These are phyloP conservation scores for Tragelaphus scriptus DNA, from an alignment of 2,113 vertebrate genomes.

Conservation along the genomic window DNA sequence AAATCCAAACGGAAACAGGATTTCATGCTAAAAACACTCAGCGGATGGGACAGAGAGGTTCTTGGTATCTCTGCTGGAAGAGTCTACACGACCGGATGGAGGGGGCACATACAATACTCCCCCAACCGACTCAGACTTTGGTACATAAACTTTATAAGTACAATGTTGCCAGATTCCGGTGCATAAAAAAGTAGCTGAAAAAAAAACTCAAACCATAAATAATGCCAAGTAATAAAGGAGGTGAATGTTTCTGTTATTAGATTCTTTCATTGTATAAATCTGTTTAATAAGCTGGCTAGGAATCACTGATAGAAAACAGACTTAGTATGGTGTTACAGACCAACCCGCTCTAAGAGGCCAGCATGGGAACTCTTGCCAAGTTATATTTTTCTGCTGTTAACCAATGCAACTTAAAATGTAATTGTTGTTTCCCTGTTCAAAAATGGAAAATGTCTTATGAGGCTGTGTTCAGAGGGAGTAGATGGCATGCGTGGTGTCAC, in stretches of 20 bases:
- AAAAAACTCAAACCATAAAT: slow-evolving; percentile 81
- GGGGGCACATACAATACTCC: slow-evolving; percentile 60
- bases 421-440: slow-evolving; percentile 79
- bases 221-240: slow-evolving; percentile 87
- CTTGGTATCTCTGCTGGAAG: not conserved
- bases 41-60: not conserved
- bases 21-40: not conserved
- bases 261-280: slow-evolving; percentile 89
- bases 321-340: slow-evolving; percentile 83
- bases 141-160: slow-evolving; percentile 81
- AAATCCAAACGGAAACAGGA: slow-evolving; percentile 12
- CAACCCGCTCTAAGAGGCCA: slow-evolving; percentile 78
- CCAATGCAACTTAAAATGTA: slow-evolving; percentile 81
- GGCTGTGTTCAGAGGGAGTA: slow-evolving; percentile 29
- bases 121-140: slow-evolving; percentile 70
- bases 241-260: slow-evolving; percentile 87
- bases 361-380: slow-evolving; percentile 72
- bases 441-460: slow-evolving; percentile 73
- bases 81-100: slow-evolving; percentile 31
- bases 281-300: slow-evolving; percentile 87
- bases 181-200: slow-evolving; percentile 83
- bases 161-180: slow-evolving; percentile 80
- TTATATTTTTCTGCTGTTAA: slow-evolving; percentile 77
- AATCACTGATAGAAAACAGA: slow-evolving; percentile 88
- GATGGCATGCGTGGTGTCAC: not conserved